phyloP scores from a whole-genome alignment of 2,113 vertebrate species.

The Machaerirhynchus nigripectus region DNA sequence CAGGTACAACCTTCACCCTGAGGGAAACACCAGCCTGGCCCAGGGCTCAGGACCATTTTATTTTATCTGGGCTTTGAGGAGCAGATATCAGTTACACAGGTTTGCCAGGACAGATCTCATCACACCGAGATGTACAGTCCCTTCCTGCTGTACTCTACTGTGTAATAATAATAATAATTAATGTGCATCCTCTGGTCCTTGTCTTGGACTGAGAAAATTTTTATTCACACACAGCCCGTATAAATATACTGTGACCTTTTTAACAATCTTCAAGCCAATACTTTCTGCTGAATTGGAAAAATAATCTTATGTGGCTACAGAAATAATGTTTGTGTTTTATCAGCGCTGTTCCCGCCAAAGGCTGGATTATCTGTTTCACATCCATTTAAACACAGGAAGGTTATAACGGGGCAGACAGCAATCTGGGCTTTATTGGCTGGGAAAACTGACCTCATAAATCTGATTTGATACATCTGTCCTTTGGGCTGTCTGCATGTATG shows the following conservation, averaged over 20 bases:
- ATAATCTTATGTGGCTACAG: constrained; percentile 47
- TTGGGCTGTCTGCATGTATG: constrained; percentile 58
- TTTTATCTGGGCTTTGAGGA: not conserved
- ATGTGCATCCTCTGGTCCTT: not conserved
- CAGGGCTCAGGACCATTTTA: not conserved
- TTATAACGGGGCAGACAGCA: constrained; percentile 73
- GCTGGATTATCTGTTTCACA: constrained; percentile 72
- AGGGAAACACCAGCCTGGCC: not conserved
- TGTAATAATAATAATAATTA: not conserved
- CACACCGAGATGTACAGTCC: not conserved
- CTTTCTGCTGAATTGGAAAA: constrained; percentile 62
- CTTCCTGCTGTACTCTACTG: not conserved
- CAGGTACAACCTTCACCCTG: not conserved
- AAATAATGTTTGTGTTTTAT: constrained; percentile 70
- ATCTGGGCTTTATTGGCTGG: constrained; percentile 73
- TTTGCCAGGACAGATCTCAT: not conserved
- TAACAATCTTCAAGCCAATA: constrained; percentile 27
- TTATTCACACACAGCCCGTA: constrained; percentile 27
- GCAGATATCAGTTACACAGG: not conserved
- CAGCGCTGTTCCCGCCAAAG: constrained; percentile 58
- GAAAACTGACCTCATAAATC: constrained; percentile 77
- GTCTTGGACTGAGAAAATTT: constrained; percentile 25
- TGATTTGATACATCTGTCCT: constrained; percentile 78
- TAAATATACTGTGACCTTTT: constrained; percentile 41
- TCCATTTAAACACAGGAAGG: constrained; percentile 72